Base-by-base conservation (phyloP, 2,888 invertebrate species). In the Pristionchus arcanus region DNA sequence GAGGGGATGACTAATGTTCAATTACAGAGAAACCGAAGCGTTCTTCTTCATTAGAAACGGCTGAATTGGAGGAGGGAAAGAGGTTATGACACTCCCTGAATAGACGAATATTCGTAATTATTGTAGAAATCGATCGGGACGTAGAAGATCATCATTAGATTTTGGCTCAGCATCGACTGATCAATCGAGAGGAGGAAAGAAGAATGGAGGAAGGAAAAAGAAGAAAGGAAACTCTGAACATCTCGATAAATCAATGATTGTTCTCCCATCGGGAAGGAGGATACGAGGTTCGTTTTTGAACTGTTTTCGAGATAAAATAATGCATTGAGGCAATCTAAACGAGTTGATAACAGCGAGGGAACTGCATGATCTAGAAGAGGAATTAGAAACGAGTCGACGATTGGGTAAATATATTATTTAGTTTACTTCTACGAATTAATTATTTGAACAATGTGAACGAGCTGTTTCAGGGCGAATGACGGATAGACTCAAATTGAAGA, bases 401-500 rank as follows among this genome's bases (percentile, higher is more conserved):
- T 42, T 77, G 13, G 89, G 89, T 83, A n/a, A n/a, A 49, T n/a
- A n/a, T 63, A 9, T 3, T n/a, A 4, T 5, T 21, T 25, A 11
- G 5, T 63, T 59, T 4, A 59, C 4, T 59, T 3, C 25, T 19
- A n/a, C n/a, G 19, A 25, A 59, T 59, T 7, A 2, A 34, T 28
- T n/a, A n/a, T 11, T 25, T 55, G 21, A 11, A 77, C 7, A 31
- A 16, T 3, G 15, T 42, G 15, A 81, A 81, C 49, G 25, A 9
- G 9, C 42, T 83, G 31, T 16, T 74, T 16, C 88, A 89, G 89
- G 81, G 25, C 59, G 77, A 37, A 74, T 77, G 89, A 89, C 81
- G n/a, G 89, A 89, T 59, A 55, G 89, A n/a, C 28, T 77, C 34
- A 74, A 63, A 31, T 19, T 89, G 63, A 66, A 89, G 81, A 74